These are phyloP conservation scores for Nemapogon koenigi DNA, from an alignment of 2,888 invertebrate species.

Conservation along the genomic window DNA sequence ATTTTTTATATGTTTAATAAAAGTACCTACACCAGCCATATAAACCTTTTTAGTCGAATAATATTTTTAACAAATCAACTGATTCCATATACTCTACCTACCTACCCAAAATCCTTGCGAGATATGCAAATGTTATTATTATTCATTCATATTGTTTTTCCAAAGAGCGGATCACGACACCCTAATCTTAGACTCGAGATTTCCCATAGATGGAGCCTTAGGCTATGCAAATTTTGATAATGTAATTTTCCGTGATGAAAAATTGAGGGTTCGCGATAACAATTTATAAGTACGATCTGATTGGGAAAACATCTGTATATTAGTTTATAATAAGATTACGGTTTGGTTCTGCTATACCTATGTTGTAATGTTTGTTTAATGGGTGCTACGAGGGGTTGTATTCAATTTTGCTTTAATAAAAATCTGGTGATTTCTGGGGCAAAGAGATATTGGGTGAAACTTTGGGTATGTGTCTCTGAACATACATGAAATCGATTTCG, in stretches of 20 bases:
- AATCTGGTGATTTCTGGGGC: too few relatives aligned
- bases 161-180: conserved; percentile 44
- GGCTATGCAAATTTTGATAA: conserved; percentile 59
- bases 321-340: conserved; percentile 5
- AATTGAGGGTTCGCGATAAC: conserved; percentile 24
- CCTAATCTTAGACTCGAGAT: conserved; percentile 40
- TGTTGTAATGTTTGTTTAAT: too few relatives aligned
- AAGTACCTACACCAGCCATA: too few relatives aligned
- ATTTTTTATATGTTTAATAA: too few relatives aligned
- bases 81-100: not conserved
- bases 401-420: too few relatives aligned
- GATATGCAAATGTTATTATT: conserved; percentile 58
- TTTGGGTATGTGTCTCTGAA: too few relatives aligned
- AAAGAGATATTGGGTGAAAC: too few relatives aligned
- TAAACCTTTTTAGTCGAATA: too few relatives aligned
- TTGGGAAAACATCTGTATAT: conserved; percentile 8
- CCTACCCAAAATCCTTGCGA: not conserved
- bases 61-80: too few relatives aligned
- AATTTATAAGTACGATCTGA: conserved; percentile 6
- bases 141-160: conserved; percentile 63
- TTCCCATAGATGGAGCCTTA: conserved; percentile 50
- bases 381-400: too few relatives aligned
- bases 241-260: conserved; percentile 56
- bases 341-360: too few relatives aligned
- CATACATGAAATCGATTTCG: too few relatives aligned